These are phyloP conservation scores for Harpalus rubripes DNA, from an alignment of 2,888 invertebrate genomes.

Conservation along the genomic window DNA sequence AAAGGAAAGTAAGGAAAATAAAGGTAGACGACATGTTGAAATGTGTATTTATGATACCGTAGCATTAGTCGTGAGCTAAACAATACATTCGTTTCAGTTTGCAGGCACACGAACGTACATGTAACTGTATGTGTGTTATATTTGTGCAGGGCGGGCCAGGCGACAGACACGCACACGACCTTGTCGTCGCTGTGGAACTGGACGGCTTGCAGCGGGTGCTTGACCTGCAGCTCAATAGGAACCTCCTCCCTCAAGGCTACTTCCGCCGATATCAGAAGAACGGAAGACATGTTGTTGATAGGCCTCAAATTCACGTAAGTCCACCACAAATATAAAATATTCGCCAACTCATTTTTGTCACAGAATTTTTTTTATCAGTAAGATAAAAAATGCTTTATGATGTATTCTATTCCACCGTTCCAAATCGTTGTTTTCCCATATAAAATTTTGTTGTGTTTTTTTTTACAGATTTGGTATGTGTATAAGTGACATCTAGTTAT, in stretches of 20 bases:
- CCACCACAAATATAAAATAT: not conserved
- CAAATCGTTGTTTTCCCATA: too few relatives aligned
- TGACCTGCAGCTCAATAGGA: slow-evolving; percentile 86
- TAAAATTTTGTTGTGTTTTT: too few relatives aligned
- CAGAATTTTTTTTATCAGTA: too few relatives aligned
- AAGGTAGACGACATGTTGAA: too few relatives aligned
- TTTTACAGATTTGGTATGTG: too few relatives aligned
- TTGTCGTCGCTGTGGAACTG: slow-evolving; percentile 84
- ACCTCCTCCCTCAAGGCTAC: slow-evolving; percentile 85
- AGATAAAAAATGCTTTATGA: too few relatives aligned
- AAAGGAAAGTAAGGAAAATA: too few relatives aligned
- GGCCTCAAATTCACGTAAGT: slow-evolving; percentile 80
- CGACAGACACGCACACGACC: slow-evolving; percentile 77
- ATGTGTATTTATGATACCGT: not conserved
- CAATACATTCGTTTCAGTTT: too few relatives aligned
- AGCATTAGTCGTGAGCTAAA: too few relatives aligned
- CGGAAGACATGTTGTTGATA: slow-evolving; percentile 80
- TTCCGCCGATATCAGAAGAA: slow-evolving; percentile 81
- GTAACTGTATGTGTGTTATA: not conserved
- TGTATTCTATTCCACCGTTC: too few relatives aligned
- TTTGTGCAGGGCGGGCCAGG: slow-evolving; percentile 76
- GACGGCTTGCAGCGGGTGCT: slow-evolving; percentile 84
- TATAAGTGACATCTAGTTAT: too few relatives aligned
- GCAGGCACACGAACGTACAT: not conserved
- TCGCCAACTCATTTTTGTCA: too few relatives aligned